Percentiles rank a stretch among this genome's conserved stretches.
phyloP scores from a whole-genome alignment of 2,888 invertebrate genomes.

The Beris chalybata region DNA sequence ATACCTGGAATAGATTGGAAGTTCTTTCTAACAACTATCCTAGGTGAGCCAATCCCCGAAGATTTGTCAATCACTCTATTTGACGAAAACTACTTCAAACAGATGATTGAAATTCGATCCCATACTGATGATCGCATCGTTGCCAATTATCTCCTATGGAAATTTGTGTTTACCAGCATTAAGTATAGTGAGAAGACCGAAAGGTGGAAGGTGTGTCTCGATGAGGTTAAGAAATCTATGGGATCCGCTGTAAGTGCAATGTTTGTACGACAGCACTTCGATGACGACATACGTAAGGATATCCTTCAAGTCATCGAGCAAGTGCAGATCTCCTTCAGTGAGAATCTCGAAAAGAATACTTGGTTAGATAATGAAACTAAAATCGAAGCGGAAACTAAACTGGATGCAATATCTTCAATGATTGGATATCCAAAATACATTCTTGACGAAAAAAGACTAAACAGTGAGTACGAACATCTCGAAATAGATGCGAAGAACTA shows the following conservation, averaged over 20 bases:
- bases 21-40: constrained; percentile 37
- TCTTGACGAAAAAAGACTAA: constrained; percentile 71
- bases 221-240: constrained; percentile 78
- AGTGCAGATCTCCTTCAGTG: constrained; percentile 80
- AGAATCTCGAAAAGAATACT: constrained; percentile 74
- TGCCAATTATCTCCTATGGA: constrained; percentile 42
- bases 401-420: constrained; percentile 88
- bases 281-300: constrained; percentile 62
- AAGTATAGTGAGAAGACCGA: constrained; percentile 54
- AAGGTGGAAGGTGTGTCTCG: constrained; percentile 85
- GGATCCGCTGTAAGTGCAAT: constrained; percentile 76
- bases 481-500: constrained; percentile 69
- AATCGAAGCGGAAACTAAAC: constrained; percentile 79
- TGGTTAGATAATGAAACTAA: constrained; percentile 94
- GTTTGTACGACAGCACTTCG: constrained; percentile 61
- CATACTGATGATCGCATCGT: constrained; percentile 33
- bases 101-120: constrained; percentile 34
- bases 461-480: constrained; percentile 79
- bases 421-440: constrained; percentile 93
- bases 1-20: constrained; percentile 39
- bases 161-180: constrained; percentile 32
- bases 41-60: constrained; percentile 25
- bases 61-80: constrained; percentile 35
- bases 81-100: constrained; percentile 33
- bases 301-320: constrained; percentile 87